Conservation (phyloP, 2,797 vertebrate genomes). For the Halcyon leucocephala region DNA sequence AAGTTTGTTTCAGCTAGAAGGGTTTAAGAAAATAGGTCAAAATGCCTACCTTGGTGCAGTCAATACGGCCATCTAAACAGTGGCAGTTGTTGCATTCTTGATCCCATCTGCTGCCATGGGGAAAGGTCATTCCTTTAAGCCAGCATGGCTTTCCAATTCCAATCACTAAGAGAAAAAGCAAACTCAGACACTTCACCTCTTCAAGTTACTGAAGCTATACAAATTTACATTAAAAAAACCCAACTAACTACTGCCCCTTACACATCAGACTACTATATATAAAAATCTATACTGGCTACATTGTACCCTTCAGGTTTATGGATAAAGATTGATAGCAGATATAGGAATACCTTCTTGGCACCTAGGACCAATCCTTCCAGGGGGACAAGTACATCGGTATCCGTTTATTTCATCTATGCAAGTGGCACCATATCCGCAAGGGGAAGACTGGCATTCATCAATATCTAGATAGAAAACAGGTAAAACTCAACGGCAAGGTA, state of each 20-base stretch:
- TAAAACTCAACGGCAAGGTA: not conserved
- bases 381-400: constrained; percentile 89
- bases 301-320: not conserved
- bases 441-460: constrained; percentile 95
- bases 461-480: constrained; percentile 81
- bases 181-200: not conserved
- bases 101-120: constrained; percentile 89
- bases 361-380: constrained; percentile 85
- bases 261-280: not conserved
- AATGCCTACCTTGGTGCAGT: constrained; percentile 90
- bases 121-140: constrained; percentile 83
- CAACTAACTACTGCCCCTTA: not conserved
- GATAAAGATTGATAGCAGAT: not conserved
- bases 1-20: not conserved
- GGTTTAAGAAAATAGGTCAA: not conserved
- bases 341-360: constrained; percentile 89
- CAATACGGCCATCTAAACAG: constrained; percentile 85
- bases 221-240: not conserved
- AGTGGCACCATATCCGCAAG: constrained; percentile 91
- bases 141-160: constrained; percentile 87
- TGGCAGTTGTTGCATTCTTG: constrained; percentile 93
- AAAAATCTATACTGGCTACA: not conserved
- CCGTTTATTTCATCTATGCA: constrained; percentile 93
- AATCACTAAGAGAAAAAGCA: constrained; percentile 76
- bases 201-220: not conserved